These are phyloP conservation scores for Caenorhabditis angaria DNA, from an alignment of 2,888 invertebrate species.

Conservation along the genomic window DNA sequence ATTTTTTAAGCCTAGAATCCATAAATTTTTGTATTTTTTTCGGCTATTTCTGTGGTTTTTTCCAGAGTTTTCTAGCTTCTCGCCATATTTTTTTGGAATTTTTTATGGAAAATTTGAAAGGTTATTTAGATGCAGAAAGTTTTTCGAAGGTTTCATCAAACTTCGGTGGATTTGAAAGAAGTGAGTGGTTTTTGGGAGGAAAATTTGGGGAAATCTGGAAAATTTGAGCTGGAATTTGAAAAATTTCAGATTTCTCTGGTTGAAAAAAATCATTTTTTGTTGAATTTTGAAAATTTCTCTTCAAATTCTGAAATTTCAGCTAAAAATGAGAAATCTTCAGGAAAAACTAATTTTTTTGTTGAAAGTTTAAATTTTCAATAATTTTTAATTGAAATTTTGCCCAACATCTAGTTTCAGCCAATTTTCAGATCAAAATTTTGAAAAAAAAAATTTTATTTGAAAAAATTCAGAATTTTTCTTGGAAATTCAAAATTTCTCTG, in stretches of 20 bases:
- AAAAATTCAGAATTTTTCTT: background rate
- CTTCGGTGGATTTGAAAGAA: constrained; percentile 44
- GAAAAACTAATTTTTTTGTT: background rate
- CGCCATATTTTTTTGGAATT: background rate
- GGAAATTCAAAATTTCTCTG: background rate
- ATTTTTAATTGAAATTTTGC: background rate
- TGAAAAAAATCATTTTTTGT: background rate
- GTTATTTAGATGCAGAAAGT: background rate
- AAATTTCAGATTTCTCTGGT: background rate
- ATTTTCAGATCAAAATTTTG: background rate
- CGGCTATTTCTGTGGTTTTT: background rate
- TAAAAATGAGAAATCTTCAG: background rate
- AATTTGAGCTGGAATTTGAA: background rate
- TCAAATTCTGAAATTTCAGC: background rate
- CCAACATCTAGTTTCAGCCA: background rate
- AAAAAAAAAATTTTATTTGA: background rate
- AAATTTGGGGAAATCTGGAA: background rate
- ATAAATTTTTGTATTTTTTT: background rate
- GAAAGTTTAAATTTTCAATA: background rate
- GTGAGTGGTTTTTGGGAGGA: background rate
- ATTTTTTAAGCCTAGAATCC: background rate
- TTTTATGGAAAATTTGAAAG: background rate
- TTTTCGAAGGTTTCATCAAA: constrained; percentile 12
- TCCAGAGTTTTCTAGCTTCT: background rate
- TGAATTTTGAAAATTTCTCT: background rate